phyloP scores from a whole-genome alignment of 2,113 vertebrate genomes.

The Pachycephala philippinensis region DNA sequence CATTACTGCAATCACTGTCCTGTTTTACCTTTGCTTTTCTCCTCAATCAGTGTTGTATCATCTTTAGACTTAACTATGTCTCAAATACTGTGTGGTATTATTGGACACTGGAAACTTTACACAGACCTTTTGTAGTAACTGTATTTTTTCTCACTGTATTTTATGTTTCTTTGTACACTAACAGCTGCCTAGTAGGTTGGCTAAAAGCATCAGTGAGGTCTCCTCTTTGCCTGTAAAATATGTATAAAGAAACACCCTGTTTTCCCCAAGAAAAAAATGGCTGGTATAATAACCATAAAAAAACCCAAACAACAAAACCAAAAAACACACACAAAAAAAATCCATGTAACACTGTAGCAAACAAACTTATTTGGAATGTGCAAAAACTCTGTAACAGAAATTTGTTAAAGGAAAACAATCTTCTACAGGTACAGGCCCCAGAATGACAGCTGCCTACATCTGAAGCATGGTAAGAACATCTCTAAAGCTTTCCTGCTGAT shows the following conservation, averaged over 20 bases:
- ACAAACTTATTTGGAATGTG: conserved; percentile 72
- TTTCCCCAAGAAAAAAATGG: conserved; percentile 52
- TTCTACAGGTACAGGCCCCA: conserved; percentile 99
- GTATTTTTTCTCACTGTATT: background rate
- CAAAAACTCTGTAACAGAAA: conserved; percentile 66
- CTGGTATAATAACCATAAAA: conserved; percentile 73
- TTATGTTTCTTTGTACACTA: background rate
- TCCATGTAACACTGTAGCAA: conserved; percentile 43
- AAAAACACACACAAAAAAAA: conserved; percentile 29
- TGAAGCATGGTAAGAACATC: conserved; percentile 97
- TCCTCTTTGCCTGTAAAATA: conserved; percentile 18
- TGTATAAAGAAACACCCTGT: background rate
- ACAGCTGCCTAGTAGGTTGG: conserved; percentile 39
- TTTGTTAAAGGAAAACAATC: conserved; percentile 89
- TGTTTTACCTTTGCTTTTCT: background rate
- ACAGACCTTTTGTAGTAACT: background rate
- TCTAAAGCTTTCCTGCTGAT: conserved; percentile 74
- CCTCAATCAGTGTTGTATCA: background rate
- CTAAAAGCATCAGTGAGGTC: conserved; percentile 61
- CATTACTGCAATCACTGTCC: background rate
- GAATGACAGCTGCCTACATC: conserved; percentile 99
- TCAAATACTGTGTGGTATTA: background rate
- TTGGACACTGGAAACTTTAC: background rate
- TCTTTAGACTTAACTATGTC: background rate
- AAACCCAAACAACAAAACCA: background rate